phyloP scores from a whole-genome alignment of 2,113 vertebrate genomes.

The Poeciliopsis turrubarensis region DNA sequence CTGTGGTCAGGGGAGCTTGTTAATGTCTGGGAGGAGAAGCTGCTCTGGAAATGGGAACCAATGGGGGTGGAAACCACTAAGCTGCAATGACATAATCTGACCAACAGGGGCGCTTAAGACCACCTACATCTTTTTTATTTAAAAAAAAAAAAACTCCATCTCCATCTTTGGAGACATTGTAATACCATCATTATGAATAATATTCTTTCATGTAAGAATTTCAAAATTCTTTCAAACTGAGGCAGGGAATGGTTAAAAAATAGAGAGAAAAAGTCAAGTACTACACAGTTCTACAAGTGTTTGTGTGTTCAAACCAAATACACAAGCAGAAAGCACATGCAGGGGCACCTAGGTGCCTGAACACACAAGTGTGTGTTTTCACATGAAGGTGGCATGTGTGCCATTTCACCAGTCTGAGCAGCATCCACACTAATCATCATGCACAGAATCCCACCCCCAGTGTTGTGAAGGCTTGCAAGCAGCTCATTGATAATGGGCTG shows the following conservation, averaged over 20 bases:
- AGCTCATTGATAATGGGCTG: neutral
- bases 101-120: conserved; percentile 51
- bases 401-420: conserved; percentile 48
- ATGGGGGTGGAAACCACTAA: conserved; percentile 35
- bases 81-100: conserved; percentile 35
- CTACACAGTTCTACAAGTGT: conserved; percentile 21
- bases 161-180: conserved; percentile 9
- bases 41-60: conserved; percentile 33
- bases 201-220: neutral
- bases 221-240: neutral
- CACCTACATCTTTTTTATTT: conserved; percentile 12
- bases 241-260: neutral
- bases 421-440: conserved; percentile 42
- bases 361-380: conserved; percentile 72
- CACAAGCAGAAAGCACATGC: conserved; percentile 51
- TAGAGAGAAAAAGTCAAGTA: neutral
- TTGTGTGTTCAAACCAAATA: conserved; percentile 62
- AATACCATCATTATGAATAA: neutral
- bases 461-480: neutral
- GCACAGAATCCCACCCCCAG: neutral
- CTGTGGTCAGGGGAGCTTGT: conserved; percentile 67
- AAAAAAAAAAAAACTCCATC: neutral
- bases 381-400: conserved; percentile 68
- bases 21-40: conserved; percentile 64
- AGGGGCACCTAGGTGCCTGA: conserved; percentile 50